These are phyloP conservation scores for Tursiops truncatus DNA, from an alignment of 2,113 vertebrate species.

Conservation along the genomic window DNA sequence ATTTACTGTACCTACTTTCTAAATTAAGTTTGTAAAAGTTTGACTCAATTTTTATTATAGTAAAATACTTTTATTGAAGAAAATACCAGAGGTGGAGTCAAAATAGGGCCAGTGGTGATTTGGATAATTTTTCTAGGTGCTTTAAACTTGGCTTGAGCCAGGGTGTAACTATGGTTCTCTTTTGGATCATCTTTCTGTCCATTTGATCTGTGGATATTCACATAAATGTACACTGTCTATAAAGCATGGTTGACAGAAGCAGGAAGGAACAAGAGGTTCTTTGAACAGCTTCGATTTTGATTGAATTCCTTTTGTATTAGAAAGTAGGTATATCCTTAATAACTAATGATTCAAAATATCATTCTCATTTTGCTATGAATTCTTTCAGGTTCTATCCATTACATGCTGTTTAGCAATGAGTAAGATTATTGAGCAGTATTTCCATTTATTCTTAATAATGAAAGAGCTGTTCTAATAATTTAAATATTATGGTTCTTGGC, in stretches of 20 bases:
- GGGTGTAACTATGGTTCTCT: rapidly evolving
- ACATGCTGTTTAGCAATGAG: not conserved
- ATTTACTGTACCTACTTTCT: not conserved
- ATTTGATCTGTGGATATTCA: not conserved
- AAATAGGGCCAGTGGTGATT: not conserved
- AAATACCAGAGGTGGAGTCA: not conserved
- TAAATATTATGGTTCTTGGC: not conserved
- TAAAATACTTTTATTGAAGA: not conserved
- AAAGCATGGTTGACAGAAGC: not conserved
- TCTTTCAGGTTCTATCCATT: not conserved
- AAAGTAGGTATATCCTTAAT: not conserved
- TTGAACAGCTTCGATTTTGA: not conserved
- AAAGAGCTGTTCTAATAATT: not conserved
- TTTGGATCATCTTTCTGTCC: not conserved
- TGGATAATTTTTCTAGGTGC: too few relatives aligned
- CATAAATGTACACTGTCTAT: not conserved
- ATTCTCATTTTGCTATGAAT: not conserved
- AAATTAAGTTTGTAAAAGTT: not conserved
- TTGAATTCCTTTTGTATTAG: not conserved
- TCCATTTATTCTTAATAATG: not conserved
- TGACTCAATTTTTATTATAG: not conserved
- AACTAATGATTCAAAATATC: not conserved
- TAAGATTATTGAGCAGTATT: not conserved
- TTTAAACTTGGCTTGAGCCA: not conserved
- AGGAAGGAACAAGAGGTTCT: not conserved